Base-by-base conservation (phyloP, 1,140 invertebrate genomes). In the Drosophila eugracilis region DNA sequence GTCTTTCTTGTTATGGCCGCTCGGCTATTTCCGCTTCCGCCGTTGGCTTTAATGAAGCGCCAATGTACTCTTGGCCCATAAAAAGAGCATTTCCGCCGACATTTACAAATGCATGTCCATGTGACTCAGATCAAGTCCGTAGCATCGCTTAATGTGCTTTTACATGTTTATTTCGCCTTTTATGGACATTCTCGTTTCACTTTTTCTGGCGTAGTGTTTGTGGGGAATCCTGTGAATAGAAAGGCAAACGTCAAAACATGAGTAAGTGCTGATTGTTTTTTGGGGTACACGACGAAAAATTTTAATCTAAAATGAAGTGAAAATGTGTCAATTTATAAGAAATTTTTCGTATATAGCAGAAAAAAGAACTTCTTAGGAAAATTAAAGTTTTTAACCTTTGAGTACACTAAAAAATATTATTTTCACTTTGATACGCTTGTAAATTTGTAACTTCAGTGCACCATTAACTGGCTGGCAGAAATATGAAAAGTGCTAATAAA, bases 161-260 rank as follows among this genome's bases (percentile, higher is more conserved):
- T 81, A 88, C 83, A 86, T 86, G 83, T 86, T 86, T 88, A 86
- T 88, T 86, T 75, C 69, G 78, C 63, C 62, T 74, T 85, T 85
- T 86, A 85, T 85, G 75, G 80, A 69, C 62, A n/a, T 55, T 17
- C 14, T 45, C 42, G 9, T 59, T 55, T 14, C 4, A 5, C 53
- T 58, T 45, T 42, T n/a, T 59, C 65, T 10, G 24, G 30, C 14
- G 32, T 30, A 55, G 30, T 74, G 39, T n/a, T 41, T 15, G 10
- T 28, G 9, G 17, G 0, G n/a, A 26, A 41, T 42, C 47, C 72
- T 75, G 73, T 30, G 45, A 76, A 76, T 70, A 84, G 79, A 79
- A 78, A 59, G 75, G 30, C 52, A 79, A 52, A 69, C 14, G 26
- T 44, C 17, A 17, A 42, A 30, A 53, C 65, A 45, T 74, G 36